phyloP scores from a whole-genome alignment of 92 coral and sea anemone species.

The Nematostella vectensis region DNA sequence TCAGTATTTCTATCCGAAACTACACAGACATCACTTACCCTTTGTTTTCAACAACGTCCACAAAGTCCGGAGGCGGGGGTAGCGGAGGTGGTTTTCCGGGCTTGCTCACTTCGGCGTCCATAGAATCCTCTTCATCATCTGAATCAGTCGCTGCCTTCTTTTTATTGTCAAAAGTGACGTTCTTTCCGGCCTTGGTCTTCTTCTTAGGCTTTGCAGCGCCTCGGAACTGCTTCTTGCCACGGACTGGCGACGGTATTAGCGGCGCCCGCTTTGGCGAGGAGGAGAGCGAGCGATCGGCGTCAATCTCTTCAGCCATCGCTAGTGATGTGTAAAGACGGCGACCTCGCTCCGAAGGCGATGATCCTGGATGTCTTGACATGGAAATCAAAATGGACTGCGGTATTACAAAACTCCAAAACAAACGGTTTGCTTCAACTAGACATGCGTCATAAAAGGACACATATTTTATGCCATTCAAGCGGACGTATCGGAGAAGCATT shows the following conservation, averaged over 20 bases:
- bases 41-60: slow-evolving; percentile 77
- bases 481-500: too few species aligned
- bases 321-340: slow-evolving; percentile 91
- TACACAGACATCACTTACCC: too few species aligned
- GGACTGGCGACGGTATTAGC: slow-evolving; percentile 20
- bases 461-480: too few species aligned
- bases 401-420: too few species aligned
- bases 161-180: slow-evolving; percentile 47
- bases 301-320: slow-evolving; percentile 90
- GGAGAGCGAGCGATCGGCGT: slow-evolving; percentile 60
- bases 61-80: slow-evolving; percentile 64
- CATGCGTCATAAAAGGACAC: too few species aligned
- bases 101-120: slow-evolving; percentile 35
- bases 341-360: slow-evolving; percentile 92
- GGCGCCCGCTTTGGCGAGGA: slow-evolving; percentile 36
- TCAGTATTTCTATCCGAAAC: too few species aligned
- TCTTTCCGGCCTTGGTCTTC: slow-evolving; percentile 44
- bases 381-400: too few species aligned
- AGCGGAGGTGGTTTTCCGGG: slow-evolving; percentile 46
- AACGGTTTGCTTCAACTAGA: too few species aligned
- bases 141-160: slow-evolving; percentile 27
- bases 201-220: slow-evolving; percentile 21
- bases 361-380: slow-evolving; percentile 74
- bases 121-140: slow-evolving; percentile 24
- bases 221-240: slow-evolving; percentile 32